Evolutionary conservation across 2,797 vertebrate genomes (phyloP), one percentile per base, ranked within the genome.

Genomic region (Chelidonichthys spinosus): DNA sequence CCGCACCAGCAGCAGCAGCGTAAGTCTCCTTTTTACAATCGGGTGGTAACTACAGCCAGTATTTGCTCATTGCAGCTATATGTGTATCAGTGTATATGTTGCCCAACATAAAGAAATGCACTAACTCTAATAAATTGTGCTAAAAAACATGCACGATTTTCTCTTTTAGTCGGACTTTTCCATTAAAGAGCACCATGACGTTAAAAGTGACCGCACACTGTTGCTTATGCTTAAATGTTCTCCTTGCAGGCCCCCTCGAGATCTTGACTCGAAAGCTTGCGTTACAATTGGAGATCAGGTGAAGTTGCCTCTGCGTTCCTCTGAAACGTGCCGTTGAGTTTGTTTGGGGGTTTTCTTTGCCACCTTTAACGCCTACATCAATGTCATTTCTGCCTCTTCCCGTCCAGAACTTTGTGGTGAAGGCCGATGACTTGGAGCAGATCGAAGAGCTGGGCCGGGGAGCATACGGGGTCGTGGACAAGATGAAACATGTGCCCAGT

Each of bases 401-500:
- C 63, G 37, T 33, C 1, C 85, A 99, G 98, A 99, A 99, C 92
- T 99, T 99, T 89, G 97, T 98, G 90, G 96, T 99, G 91, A 99
- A 99, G 90, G 98, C 98, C 0, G 98, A 99, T 96, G 98, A 99
- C 93, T 92, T 99, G 94, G 97, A 98, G 82, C 96, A 95, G 78
- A 98, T 99, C 43, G 93, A 91, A 15, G 98, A 99, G 92, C 94
- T 99, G 90, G 98, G 98, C 1, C 94, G 98, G 78, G 98, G 98
- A 69, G 98, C 98, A 0, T 99, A 99, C 33, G 98, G 98, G 5
- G 98, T 99, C 79, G 98, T 99, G 93, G 96, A 99, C 94, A 98
- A 98, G 95, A 99, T 99, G 98, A 95, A 87, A 71, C 98, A 99
- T 40, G 94, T 98, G 85, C 97, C 98, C 82, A 99, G 97, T 36